Base-by-base conservation (phyloP, 1,140 invertebrate genomes). In the Diuraphis noxia region DNA sequence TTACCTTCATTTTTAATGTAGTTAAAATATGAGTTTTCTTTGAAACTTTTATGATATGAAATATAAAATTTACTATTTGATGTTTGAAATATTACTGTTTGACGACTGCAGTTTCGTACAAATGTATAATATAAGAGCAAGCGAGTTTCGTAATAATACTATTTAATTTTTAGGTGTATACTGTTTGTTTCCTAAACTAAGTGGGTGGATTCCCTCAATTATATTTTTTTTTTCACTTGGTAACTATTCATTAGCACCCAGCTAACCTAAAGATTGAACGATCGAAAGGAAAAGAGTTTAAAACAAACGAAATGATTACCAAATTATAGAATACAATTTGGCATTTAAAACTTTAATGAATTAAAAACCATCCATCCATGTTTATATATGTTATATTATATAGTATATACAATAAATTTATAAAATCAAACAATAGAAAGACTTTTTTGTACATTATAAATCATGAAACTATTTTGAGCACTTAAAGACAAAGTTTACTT, bases 401-500 rank as follows among this genome's bases (percentile, higher is more conserved):
- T n/a, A n/a, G 13, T 72, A 72, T n/a, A 72, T 34, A 49, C 46
- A 49, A 49, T 49, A 23, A 21, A 49, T 49, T 49, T 49, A 49
- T 49, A 6, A 79, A 10, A 43, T 84, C 19, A 0, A 34, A 84
- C 82, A 43, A 46, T 19, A 43, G 13, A 84, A n/a, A 43, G 30
- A 43, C 30, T 41, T 41, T 82, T 84, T 84, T 30, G 38, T 43
- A 43, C 17, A 84, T 81, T 30, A 81, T 43, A 43, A 84, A n/a
- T 43, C 10, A 30, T 23, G 46, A 49, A 86, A 86, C 46, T 52
- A 52, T 52, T 49, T 36, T 34, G 46, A 38, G 85, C 85, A 36
- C 84, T 49, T 87, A 87, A 38, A 87, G 19, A 30, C 52, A 56
- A 63, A 63, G 52, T 88, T 63, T n/a, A 40, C 40, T 63, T 63